Conservation (phyloP, 2,888 invertebrate species). For the Creontiades dilutus region DNA sequence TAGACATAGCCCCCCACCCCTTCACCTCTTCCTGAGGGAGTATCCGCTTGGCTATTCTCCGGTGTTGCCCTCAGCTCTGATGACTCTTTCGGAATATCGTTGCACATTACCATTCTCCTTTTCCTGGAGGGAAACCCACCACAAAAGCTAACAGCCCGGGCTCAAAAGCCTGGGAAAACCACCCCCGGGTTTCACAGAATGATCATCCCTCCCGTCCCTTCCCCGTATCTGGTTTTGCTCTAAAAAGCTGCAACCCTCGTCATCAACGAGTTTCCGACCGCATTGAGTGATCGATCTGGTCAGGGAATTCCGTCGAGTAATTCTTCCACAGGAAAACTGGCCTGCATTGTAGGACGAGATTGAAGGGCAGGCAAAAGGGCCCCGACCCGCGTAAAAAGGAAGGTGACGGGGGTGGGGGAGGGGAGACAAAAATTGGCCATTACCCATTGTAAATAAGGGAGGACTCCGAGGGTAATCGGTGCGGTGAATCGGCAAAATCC, state of each 20-base stretch:
- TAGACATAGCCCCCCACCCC: slow-evolving; percentile 43
- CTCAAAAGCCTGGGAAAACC: slow-evolving; percentile 17
- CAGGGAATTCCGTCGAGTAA: slow-evolving; percentile 21
- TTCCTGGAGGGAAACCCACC: neutral
- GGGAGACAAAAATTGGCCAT: slow-evolving; percentile 52
- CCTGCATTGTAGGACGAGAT: neutral
- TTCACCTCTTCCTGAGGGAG: neutral
- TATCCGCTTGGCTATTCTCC: slow-evolving; percentile 41
- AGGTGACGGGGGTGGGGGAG: neutral
- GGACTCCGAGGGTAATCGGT: slow-evolving; percentile 31
- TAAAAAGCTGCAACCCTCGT: slow-evolving; percentile 32
- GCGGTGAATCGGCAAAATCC: slow-evolving; percentile 52
- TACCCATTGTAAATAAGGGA: slow-evolving; percentile 55
- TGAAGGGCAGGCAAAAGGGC: neutral
- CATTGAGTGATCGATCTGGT: slow-evolving; percentile 46
- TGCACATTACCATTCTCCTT: slow-evolving; percentile 38
- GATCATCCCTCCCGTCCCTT: neutral
- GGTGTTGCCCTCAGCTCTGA: neutral
- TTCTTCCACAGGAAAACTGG: neutral
- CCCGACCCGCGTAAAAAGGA: neutral
- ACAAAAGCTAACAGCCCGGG: slow-evolving; percentile 43
- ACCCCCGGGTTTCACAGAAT: neutral
- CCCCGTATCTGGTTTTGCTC: neutral
- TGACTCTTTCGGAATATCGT: slow-evolving; percentile 45
- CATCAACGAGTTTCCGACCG: slow-evolving; percentile 49